These are phyloP conservation scores for Camelus bactrianus DNA, from an alignment of 2,113 vertebrate genomes.

Conservation along the genomic window DNA sequence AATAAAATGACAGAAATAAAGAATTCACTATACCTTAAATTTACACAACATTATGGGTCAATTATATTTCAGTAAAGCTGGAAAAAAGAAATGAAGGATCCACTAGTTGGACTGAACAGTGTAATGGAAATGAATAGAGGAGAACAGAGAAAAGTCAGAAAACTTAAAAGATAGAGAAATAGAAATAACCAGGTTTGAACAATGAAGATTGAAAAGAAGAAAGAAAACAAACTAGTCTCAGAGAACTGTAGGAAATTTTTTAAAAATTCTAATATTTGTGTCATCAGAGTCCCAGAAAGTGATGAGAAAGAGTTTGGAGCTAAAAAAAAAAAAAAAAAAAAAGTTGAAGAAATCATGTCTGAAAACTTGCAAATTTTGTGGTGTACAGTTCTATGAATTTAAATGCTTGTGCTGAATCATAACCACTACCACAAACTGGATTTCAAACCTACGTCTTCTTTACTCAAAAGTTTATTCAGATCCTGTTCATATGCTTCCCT, in stretches of 20 bases:
- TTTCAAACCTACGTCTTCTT: neutral
- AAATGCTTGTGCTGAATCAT: neutral
- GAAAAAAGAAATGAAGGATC: neutral
- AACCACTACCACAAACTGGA: neutral
- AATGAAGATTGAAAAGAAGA: neutral
- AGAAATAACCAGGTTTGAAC: neutral
- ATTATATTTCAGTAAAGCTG: neutral
- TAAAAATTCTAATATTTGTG: neutral
- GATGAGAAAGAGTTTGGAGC: neutral
- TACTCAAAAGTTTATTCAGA: neutral
- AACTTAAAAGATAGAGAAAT: neutral
- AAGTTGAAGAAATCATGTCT: neutral
- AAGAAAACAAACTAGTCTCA: neutral
- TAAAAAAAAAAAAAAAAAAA: neutral
- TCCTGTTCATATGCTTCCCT: neutral
- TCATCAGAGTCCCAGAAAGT: neutral
- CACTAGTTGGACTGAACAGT: neutral
- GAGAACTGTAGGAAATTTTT: neutral
- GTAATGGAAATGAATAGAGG: neutral
- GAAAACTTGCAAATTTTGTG: neutral
- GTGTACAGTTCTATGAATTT: neutral
- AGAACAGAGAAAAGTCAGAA: neutral
- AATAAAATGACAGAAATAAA: neutral
- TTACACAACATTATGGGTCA: neutral
- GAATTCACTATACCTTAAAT: neutral